Evolutionary conservation across 2,113 vertebrate species (phyloP).

Genomic region (Actenoides hombroni): DNA sequence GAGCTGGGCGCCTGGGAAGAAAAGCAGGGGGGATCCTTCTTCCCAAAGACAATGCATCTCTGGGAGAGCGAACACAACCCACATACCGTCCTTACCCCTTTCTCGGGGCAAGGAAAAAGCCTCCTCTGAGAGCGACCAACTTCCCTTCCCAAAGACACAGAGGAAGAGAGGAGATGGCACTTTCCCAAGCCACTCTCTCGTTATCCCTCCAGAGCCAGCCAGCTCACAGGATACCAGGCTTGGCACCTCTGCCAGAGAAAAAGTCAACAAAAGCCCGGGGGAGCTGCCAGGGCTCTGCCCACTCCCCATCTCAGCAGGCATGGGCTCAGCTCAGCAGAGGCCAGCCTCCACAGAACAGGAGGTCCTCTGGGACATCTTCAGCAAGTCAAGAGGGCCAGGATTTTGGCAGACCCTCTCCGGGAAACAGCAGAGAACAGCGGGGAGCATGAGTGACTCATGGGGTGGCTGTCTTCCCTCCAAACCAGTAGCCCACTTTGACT

Average conservation of each 20-base stretch:
- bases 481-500: neutral
- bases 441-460: neutral
- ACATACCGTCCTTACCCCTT: neutral
- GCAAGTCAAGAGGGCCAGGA: neutral
- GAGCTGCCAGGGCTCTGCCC: neutral
- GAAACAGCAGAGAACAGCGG: neutral
- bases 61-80: neutral
- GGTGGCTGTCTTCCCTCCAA: conserved; percentile 5
- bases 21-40: neutral
- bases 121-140: neutral
- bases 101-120: neutral
- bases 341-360: neutral
- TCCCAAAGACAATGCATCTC: neutral
- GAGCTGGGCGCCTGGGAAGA: neutral
- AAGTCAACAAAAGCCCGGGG: neutral
- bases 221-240: neutral
- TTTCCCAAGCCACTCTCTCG: neutral
- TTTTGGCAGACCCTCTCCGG: neutral
- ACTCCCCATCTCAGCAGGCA: neutral
- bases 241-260: neutral
- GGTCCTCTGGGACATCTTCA: neutral
- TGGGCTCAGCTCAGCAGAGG: neutral
- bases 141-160: neutral
- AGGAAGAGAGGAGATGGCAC: neutral
- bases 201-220: neutral